Evolutionary conservation across 2,797 vertebrate genomes (phyloP).

Genomic region (Hydrocynus forskahlii): DNA sequence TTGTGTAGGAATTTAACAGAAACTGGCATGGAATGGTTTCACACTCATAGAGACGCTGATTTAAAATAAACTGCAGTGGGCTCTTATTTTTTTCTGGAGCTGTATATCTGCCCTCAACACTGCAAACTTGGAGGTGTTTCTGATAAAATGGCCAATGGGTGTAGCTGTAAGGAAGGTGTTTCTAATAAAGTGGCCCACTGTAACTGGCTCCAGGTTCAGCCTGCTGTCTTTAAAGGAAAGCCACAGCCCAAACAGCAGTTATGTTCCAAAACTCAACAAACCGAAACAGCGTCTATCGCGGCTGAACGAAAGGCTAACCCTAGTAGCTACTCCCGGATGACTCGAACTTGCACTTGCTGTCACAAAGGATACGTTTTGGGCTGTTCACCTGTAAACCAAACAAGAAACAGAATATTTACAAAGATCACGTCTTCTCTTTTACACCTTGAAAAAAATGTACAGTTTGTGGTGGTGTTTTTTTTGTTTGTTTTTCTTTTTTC

Average conservation of each 20-base stretch:
- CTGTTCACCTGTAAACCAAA: constrained; percentile 80
- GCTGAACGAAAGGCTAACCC: constrained; percentile 45
- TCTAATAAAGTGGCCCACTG: no score
- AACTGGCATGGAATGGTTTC: no score
- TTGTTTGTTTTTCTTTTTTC: constrained; percentile 61
- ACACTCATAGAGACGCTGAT: no score
- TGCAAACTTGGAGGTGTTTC: no score
- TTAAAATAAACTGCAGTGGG: no score
- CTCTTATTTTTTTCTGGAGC: no score
- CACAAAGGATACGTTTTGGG: constrained; percentile 70
- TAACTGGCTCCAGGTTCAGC: constrained; percentile 51
- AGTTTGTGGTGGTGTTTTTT: constrained; percentile 66
- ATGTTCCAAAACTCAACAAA: constrained; percentile 5
- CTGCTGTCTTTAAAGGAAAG: constrained; percentile 38
- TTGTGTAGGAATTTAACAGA: no score
- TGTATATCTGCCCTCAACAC: no score
- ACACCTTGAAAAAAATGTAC: constrained; percentile 78
- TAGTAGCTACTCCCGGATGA: constrained; percentile 40
- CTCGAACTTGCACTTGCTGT: constrained; percentile 81
- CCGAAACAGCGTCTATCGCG: constrained; percentile 57
- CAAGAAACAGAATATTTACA: constrained; percentile 87
- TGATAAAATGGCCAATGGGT: no score
- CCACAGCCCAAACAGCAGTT: constrained; percentile 36
- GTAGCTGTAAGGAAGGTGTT: no score
- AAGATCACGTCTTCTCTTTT: constrained; percentile 78